Evolutionary conservation across 2,797 vertebrate species (phyloP), one percentile per base, ranked within the genome.

Genomic region (Adrianichthys oophorus): DNA sequence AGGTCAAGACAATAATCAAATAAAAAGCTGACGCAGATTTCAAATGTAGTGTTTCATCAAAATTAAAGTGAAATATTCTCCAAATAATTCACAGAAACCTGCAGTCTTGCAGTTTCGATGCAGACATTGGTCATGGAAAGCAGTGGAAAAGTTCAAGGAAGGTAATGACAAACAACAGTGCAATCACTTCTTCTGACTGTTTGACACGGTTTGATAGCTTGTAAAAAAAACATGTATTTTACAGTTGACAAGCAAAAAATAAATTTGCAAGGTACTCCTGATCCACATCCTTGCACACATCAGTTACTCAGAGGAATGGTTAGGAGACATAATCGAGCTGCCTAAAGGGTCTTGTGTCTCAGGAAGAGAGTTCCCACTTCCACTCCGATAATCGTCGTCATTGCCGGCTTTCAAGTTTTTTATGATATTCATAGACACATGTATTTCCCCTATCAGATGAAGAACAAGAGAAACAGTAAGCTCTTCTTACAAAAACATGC

Each of bases 311-410:
- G 66, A 68, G 19, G 54, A 65, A 15, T 70, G 62, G 14, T 66
- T 49, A 5, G 64, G 58, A 32, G 61, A 68, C 83, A 89, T 78
- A 7, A 84, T 59, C 4, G 83, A 86, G 78, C 91, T 91, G 19
- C 89, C 87, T 45, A 91, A 80, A 44, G 86, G 87, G 62, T 87
- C 76, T 69, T 89, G 90, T 23, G 74, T 54, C 14, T 56, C 52
- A 6, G 87, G 90, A n/a, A 48, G 64, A 15, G 72, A 72, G 65
- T 64, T 76, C 56, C 41, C 53, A 37, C 49, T 41, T 24, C 26
- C 41, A 1, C 52, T 42, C 54, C 58, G 74, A 50, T 55, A 23
- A 17, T 53, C 71, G 12, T 77, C 60, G 6, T 70, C 54, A 4
- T 40, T 17, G 16, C 65, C 70, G 41, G 56, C 23, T 37, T 52